Conservation (phyloP, 2,888 invertebrate species). For the Beris chalybata region DNA sequence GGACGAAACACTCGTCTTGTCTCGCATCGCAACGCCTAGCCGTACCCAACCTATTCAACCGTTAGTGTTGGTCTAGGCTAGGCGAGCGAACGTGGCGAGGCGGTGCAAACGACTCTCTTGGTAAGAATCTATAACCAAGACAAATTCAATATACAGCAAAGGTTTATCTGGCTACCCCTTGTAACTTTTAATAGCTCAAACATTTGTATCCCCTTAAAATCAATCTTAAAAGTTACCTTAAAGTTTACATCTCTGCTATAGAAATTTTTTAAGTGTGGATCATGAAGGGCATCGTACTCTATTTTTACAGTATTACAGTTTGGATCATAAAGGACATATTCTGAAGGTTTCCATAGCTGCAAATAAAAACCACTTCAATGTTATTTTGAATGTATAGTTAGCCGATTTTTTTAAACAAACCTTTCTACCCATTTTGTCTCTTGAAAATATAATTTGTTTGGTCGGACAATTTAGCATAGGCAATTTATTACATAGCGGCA, state of each 20-base stretch:
- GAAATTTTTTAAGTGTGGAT: slow-evolving; percentile 61
- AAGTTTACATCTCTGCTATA: slow-evolving; percentile 56
- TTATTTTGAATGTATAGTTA: too few relatives aligned
- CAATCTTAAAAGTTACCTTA: slow-evolving; percentile 42
- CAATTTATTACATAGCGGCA: slow-evolving; percentile 51
- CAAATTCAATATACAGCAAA: too few relatives aligned
- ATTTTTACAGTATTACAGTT: slow-evolving; percentile 46
- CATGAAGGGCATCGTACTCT: slow-evolving; percentile 63
- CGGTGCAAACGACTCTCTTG: too few relatives aligned
- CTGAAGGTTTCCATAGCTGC: slow-evolving; percentile 27
- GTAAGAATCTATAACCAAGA: too few relatives aligned
- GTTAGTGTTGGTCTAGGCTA: too few relatives aligned
- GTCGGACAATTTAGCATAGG: slow-evolving; percentile 55
- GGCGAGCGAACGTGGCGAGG: too few relatives aligned
- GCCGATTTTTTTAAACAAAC: slow-evolving; percentile 39
- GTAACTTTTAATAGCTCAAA: too few relatives aligned
- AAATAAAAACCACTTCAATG: neutral
- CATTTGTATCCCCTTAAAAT: too few relatives aligned
- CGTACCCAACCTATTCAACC: too few relatives aligned
- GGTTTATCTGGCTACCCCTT: too few relatives aligned
- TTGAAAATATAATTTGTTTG: slow-evolving; percentile 53
- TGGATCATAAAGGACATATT: slow-evolving; percentile 45
- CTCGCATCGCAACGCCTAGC: too few relatives aligned
- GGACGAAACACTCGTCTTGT: too few relatives aligned
- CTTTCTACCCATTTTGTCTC: slow-evolving; percentile 53